Evolutionary conservation across 2,113 vertebrate species (phyloP), one percentile per base, ranked within the genome.

Genomic region (Propithecus coquereli): DNA sequence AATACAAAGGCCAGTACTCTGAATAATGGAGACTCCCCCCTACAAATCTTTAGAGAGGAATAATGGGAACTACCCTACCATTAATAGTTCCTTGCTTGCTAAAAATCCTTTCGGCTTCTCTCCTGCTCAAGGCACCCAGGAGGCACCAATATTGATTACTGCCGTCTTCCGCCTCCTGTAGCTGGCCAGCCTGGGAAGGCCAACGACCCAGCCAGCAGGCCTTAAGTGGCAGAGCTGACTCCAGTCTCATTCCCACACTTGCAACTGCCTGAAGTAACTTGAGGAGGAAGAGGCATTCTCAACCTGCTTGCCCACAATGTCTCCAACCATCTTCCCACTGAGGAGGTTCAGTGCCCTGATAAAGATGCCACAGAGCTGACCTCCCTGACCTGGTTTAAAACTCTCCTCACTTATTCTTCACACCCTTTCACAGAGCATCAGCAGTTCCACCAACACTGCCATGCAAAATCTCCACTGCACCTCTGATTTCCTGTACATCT

Each of bases 61-160:
- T 2, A 40, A 14, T 0, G 1, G 34, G n/a, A 57, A 16, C 77
- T 27, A 3, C 27, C 83, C 59, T 13, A 17, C 6, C 0, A 54
- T 54, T 54, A 54, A 54, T 54, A 54, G 32, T 0, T 2, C 57
- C 68, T 30, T 27, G 80, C 37, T 30, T 27, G 70, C 59, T 25
- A 18, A 54, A 54, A 47, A 9, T 6, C 68, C 52, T 45, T 25
- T 22, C 59, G 16, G 70, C 87, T 59, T 54, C 79, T 76, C 59
- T 3, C 9, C 1, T 11, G 12, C 79, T 76, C 68, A n/a, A 27
- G 40, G 45, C 23, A 25, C 2, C 81, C 40, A 37, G 6, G 47
- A 61, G 34, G 52, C 5, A 10, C 61, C 40, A 13, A 25, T 22
- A 5, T 9, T 10, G 45, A 71, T 23, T 27, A 17, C 47, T 0